Percentiles rank a stretch among this genome's conserved stretches.
phyloP scores from a whole-genome alignment of 2,113 vertebrate species.

The Daubentonia madagascariensis region DNA sequence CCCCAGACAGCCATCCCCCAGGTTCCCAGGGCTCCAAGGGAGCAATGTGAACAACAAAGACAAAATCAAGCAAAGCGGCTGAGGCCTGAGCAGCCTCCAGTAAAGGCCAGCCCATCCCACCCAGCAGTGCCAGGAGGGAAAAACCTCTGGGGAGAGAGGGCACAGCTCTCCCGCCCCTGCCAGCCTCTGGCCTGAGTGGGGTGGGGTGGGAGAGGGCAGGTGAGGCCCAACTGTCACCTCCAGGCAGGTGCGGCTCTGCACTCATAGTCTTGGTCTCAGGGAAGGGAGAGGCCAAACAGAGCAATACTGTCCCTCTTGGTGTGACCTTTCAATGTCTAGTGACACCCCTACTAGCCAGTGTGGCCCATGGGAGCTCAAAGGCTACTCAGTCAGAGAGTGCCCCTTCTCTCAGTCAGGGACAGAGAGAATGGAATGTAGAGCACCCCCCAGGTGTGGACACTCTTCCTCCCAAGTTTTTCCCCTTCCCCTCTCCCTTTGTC shows the following conservation, averaged over 20 bases:
- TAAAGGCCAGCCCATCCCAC: background rate
- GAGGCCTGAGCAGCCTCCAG: background rate
- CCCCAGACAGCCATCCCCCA: background rate
- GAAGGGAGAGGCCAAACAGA: background rate
- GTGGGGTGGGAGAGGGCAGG: accelerated
- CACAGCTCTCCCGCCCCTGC: background rate
- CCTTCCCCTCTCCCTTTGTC: background rate
- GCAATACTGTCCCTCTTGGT: background rate
- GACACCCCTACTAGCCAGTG: background rate
- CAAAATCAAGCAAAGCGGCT: background rate
- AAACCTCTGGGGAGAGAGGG: too few relatives aligned
- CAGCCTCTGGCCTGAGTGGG: background rate
- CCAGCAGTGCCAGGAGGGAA: background rate
- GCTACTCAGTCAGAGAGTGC: background rate
- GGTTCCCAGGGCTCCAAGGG: too few relatives aligned
- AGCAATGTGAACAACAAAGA: background rate
- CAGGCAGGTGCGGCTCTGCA: background rate
- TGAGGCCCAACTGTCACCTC: accelerated
- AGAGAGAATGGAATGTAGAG: too few relatives aligned
- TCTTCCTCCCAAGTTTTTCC: too few relatives aligned
- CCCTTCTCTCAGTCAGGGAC: background rate
- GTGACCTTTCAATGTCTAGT: background rate
- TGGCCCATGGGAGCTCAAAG: background rate
- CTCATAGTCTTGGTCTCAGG: too few relatives aligned
- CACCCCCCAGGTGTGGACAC: background rate